These are phyloP conservation scores for Brachypodius melanocephalos DNA, from an alignment of 2,113 vertebrate genomes.

Conservation along the genomic window DNA sequence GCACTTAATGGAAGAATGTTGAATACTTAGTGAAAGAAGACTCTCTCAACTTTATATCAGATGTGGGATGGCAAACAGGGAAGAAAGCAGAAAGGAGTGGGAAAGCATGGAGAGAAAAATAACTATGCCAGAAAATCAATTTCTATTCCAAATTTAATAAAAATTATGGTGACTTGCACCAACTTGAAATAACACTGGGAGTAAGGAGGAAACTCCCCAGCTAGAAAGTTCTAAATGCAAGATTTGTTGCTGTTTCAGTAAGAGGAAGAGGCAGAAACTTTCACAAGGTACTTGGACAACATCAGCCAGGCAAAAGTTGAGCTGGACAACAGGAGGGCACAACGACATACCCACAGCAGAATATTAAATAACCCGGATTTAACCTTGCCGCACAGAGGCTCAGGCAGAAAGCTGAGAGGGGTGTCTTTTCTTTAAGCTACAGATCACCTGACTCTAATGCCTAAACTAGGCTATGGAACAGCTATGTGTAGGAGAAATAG, in stretches of 20 bases:
- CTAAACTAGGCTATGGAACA: neutral
- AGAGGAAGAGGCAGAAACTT: neutral
- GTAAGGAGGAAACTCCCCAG: neutral
- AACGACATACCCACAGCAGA: neutral
- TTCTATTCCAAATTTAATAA: neutral
- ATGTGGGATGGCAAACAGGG: neutral
- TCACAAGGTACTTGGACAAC: neutral
- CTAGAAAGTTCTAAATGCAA: neutral
- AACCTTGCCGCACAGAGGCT: neutral
- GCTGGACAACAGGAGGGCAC: neutral
- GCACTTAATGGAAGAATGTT: neutral
- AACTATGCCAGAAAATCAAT: neutral
- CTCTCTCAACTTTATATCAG: neutral
- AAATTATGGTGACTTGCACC: neutral
- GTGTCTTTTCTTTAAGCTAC: neutral
- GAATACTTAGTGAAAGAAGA: neutral
- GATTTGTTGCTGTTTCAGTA: neutral
- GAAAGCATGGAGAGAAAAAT: neutral
- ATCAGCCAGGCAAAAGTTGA: neutral
- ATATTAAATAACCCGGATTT: neutral
- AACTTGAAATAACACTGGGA: neutral
- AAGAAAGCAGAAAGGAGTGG: neutral
- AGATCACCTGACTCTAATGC: neutral
- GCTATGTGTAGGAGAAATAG: neutral
- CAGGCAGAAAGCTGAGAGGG: neutral